Evolutionary conservation across 2,888 invertebrate genomes (phyloP).

Genomic region (Calameuta filiformis): DNA sequence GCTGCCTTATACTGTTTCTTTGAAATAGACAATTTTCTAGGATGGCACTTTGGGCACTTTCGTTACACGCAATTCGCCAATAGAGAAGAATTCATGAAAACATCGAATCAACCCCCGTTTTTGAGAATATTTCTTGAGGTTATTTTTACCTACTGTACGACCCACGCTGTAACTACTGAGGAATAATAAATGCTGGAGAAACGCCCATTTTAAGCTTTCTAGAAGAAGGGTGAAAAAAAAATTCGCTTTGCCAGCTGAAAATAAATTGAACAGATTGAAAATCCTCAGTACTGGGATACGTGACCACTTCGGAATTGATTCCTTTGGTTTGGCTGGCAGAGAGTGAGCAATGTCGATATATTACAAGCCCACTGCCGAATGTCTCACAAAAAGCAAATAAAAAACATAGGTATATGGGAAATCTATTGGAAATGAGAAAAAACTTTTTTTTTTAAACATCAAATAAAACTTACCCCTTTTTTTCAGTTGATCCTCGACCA

Average conservation of each 20-base stretch:
- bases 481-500: constrained; percentile 78
- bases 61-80: not conserved
- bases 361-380: not conserved
- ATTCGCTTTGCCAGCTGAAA: not conserved
- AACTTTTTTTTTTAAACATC: not conserved
- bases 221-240: not conserved
- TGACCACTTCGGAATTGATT: not conserved
- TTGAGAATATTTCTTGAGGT: too few species aligned
- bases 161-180: not conserved
- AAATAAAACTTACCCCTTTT: constrained; percentile 70
- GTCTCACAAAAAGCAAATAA: not conserved
- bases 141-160: too few species aligned
- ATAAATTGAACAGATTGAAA: not conserved
- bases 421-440: constrained; percentile 15
- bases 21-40: not conserved
- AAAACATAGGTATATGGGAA: not conserved
- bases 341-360: not conserved
- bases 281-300: not conserved
- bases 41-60: not conserved
- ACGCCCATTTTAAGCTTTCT: not conserved
- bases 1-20: not conserved
- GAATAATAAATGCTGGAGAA: not conserved
- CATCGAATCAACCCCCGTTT: too few species aligned
- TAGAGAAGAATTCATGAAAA: not conserved
- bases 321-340: not conserved